Percentiles rank a stretch among this genome's conserved stretches.
These are phyloP conservation scores for Phaethornis superciliosus DNA, from an alignment of 2,113 vertebrate genomes.

Conservation along the genomic window DNA sequence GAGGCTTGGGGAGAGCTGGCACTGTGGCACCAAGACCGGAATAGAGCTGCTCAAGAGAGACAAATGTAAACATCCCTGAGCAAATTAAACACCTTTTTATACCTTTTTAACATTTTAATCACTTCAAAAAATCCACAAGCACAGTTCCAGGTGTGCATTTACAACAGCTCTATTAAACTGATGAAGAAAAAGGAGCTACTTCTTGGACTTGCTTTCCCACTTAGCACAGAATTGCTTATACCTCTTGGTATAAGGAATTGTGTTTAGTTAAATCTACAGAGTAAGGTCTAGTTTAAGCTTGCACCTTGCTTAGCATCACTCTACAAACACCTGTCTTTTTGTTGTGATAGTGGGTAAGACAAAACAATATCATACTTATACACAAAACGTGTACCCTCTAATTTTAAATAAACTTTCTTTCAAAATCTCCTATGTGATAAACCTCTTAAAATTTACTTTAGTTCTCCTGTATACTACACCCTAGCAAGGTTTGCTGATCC, in stretches of 20 bases:
- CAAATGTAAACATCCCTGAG: conserved; percentile 8
- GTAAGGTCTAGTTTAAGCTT: background rate
- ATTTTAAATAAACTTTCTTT: conserved; percentile 11
- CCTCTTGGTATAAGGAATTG: background rate
- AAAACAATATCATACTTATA: background rate
- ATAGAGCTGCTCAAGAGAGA: conserved; percentile 26
- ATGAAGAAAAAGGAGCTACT: background rate
- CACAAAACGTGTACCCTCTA: background rate
- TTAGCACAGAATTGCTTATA: background rate
- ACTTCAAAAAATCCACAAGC: background rate
- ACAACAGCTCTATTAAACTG: background rate
- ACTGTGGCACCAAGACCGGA: background rate
- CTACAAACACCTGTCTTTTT: background rate
- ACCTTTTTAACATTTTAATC: conserved; percentile 19
- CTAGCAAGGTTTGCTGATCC: conserved; percentile 74
- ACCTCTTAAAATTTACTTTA: background rate
- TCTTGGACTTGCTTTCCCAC: background rate
- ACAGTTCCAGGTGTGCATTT: conserved; percentile 7
- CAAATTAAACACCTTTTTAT: background rate
- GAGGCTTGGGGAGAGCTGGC: background rate
- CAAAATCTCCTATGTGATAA: background rate
- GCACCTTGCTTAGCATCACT: background rate
- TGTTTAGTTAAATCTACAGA: background rate
- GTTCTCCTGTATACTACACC: conserved; percentile 14
- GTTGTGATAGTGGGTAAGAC: background rate